Evolutionary conservation across 2,113 vertebrate species (phyloP), one percentile per base, ranked within the genome.

Genomic region (Entelurus aequoreus): DNA sequence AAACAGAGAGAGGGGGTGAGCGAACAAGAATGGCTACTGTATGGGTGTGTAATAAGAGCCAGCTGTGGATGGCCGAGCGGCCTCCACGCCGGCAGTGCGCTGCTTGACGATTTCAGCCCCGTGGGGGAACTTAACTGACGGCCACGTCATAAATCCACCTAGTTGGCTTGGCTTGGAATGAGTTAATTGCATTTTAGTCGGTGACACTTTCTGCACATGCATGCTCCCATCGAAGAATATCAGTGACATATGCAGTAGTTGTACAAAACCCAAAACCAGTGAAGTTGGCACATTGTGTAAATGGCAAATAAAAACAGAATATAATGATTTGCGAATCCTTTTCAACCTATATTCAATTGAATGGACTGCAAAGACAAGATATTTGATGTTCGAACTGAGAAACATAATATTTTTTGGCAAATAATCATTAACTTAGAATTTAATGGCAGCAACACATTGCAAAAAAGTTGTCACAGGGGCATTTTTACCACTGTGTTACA

Each of bases 11-110:
- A 37, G 77, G 69, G 78, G 84, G 88, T 90, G 63, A 91, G 92
- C 91, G 91, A 93, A 94, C 93, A 94, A 93, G 92, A 95, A 97
- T 93, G 91, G 93, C 92, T 92, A 76, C 64, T 91, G 91, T 90
- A 91, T 91, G 90, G 84, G 79, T 76, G 79, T 81, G 86, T 96
- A 95, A 98, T 94, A 91, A 87, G 89, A 91, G 91, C 93, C 95
- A 98, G 93, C 94, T 98, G 96, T 93, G 91, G 86, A 82, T 87
- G 87, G 79, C 76, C 80, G 87, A 88, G 90, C 84, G 79, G 74
- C 78, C 73, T 67, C 54, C 47, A 71, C 4, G 68, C 70, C 19
- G 68, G 68, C 79, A 84, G 73, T 72, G 63, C 69, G 73, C 69
- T 81, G 67, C 77, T 72, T 64, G 69, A 69, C 81, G 71, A 80